phyloP scores from a whole-genome alignment of 64 coral and sea anemone species.

The Pachyseris speciosa region DNA sequence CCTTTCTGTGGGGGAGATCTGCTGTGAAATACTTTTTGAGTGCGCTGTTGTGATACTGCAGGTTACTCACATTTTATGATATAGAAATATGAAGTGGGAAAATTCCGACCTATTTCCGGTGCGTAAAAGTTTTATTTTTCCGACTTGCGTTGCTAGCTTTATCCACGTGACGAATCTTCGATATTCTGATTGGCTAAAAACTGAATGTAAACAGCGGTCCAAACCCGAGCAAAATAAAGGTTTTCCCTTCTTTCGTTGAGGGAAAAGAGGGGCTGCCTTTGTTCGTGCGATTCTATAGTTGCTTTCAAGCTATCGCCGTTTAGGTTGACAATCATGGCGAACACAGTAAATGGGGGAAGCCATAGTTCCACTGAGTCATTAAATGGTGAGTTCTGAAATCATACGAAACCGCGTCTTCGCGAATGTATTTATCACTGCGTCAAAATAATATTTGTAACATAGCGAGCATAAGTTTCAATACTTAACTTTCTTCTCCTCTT shows the following conservation, averaged over 20 bases:
- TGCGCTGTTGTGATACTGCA: no score
- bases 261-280: background rate
- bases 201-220: conserved; percentile 15
- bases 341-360: conserved; percentile 73
- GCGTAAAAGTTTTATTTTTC: no score
- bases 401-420: background rate
- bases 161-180: background rate
- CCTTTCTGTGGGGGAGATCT: no score
- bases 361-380: conserved; percentile 88
- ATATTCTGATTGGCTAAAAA: background rate
- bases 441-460: background rate
- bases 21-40: no score
- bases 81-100: no score
- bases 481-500: background rate
- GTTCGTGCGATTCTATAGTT: background rate
- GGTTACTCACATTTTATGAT: no score
- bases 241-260: background rate
- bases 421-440: background rate
- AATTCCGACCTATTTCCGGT: no score
- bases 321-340: conserved; percentile 26
- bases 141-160: background rate
- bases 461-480: background rate
- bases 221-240: background rate
- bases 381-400: conserved; percentile 59
- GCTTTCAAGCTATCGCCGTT: background rate